phyloP scores from a whole-genome alignment of 1,140 invertebrate species.

The Hycleus cichorii region DNA sequence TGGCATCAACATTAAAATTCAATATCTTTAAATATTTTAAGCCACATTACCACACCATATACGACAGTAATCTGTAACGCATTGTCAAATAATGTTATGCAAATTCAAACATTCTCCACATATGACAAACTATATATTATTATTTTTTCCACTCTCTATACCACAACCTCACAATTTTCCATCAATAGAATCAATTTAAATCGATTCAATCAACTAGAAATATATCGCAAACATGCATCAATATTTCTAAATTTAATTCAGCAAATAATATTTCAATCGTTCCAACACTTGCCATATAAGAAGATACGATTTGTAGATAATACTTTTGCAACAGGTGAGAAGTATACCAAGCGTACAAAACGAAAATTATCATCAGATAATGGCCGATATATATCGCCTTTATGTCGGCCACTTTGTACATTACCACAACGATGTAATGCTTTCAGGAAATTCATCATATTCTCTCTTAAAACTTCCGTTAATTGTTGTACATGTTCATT shows the following conservation, averaged over 20 bases:
- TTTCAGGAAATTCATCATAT: too few relatives aligned
- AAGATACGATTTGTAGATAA: not conserved
- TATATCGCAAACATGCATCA: too few relatives aligned
- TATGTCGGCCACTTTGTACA: conserved; percentile 10
- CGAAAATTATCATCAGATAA: conserved; percentile 14
- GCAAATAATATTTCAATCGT: conserved; percentile 2
- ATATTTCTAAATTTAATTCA: conserved; percentile 13
- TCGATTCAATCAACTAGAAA: too few relatives aligned
- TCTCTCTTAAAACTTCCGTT: too few relatives aligned
- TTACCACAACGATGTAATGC: not conserved
- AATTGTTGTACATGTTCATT: too few relatives aligned
- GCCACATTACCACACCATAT: conserved; percentile 6
- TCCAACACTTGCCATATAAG: not conserved
- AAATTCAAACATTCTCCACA: not conserved
- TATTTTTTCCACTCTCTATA: too few relatives aligned
- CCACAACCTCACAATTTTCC: too few relatives aligned
- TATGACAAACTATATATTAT: too few relatives aligned
- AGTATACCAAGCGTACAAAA: conserved; percentile 5
- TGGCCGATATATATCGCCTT: conserved; percentile 3
- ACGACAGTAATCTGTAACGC: conserved; percentile 15
- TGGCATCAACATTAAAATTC: conserved; percentile 9
- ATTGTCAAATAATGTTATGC: conserved; percentile 12
- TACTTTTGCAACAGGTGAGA: conserved; percentile 14
- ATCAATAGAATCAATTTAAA: too few relatives aligned
- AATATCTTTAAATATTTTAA: conserved; percentile 9